Evolutionary conservation across 2,797 vertebrate species (phyloP), one percentile per base, ranked within the genome.

Genomic region (Strix occidentalis): DNA sequence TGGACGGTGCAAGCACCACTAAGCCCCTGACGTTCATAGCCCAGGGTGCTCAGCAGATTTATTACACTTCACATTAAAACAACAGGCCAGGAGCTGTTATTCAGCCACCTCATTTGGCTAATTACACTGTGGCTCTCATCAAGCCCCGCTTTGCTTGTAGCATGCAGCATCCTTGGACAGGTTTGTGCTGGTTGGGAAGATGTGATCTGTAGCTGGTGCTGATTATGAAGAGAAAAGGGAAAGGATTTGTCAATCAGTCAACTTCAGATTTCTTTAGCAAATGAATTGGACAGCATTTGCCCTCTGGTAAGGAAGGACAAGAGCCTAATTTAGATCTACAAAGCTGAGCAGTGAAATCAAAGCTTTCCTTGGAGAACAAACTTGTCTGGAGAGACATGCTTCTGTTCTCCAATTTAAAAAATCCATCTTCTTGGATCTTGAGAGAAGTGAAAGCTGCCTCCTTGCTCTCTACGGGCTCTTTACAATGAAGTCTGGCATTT

Each of bases 281-380:
- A 86, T 53, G 90, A 94, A 87, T 17, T 91, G 61, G 94, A 84
- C 83, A 68, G 60, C 51, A 15, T 96, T 95, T 96, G 94, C 88
- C 96, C 97, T 97, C 89, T 92, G 93, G 80, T 75, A 68, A 93
- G 82, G 92, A 97, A 97, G 96, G 96, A 77, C 95, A 88, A 10
- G 51, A 86, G 87, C 94, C 74, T 87, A 97, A 97, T 97, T 96
- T 97, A 97, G 91, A 94, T 93, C 94, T 93, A 85, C 85, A 85
- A 94, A 94, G 91, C 95, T 35, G 61, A 90, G 78, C 72, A 46
- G 83, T 91, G 96, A 97, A 97, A 97, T 93, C 76, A 81, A 97
- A 97, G 96, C 84, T 64, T 89, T 91, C 95, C 94, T 96, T 88
- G 79, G 93, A 96, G 96, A 96, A 72, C 87, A 75, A 90, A 90